Conservation (phyloP, 2,888 invertebrate species). For the Camptogramma bilineatum region DNA sequence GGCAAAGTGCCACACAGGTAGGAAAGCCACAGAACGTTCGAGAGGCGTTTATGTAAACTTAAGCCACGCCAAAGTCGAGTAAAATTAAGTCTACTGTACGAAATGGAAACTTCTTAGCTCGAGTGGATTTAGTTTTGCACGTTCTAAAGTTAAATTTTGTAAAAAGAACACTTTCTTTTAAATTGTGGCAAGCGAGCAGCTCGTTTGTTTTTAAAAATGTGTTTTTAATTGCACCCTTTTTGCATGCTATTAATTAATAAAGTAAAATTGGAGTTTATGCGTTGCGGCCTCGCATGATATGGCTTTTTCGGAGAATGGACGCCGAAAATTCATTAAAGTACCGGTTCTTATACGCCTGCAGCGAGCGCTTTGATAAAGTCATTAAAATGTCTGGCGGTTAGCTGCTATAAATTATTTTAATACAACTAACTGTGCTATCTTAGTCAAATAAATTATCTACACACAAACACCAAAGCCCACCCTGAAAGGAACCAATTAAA, state of each 20-base stretch:
- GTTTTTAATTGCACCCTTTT: constrained; percentile 26
- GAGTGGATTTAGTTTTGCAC: constrained; percentile 16
- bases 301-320: constrained; percentile 20
- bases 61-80: constrained; percentile 22
- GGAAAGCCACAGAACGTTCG: constrained; percentile 73
- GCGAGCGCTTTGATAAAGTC: constrained; percentile 20
- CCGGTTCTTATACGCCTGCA: constrained; percentile 23
- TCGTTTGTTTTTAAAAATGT: constrained; percentile 30
- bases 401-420: constrained; percentile 1
- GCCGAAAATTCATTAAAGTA: constrained; percentile 23
- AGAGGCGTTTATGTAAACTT: constrained; percentile 54
- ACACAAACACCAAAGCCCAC: constrained; percentile 53
- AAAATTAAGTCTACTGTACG: constrained; percentile 47
- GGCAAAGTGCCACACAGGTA: constrained; percentile 49
- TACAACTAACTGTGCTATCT: constrained; percentile 5
- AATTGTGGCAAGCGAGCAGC: constrained; percentile 12
- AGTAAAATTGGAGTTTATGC: constrained; percentile 21
- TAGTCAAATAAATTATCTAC: constrained; percentile 18
- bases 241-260: constrained; percentile 25
- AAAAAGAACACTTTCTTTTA: constrained; percentile 38
- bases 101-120: constrained; percentile 46
- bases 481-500: constrained; percentile 52
- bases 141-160: constrained; percentile 21
- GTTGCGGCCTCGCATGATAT: constrained; percentile 19
- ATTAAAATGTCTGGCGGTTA: constrained; percentile 13